Evolutionary conservation across 2,113 vertebrate species (phyloP).

Genomic region (Charina bottae): DNA sequence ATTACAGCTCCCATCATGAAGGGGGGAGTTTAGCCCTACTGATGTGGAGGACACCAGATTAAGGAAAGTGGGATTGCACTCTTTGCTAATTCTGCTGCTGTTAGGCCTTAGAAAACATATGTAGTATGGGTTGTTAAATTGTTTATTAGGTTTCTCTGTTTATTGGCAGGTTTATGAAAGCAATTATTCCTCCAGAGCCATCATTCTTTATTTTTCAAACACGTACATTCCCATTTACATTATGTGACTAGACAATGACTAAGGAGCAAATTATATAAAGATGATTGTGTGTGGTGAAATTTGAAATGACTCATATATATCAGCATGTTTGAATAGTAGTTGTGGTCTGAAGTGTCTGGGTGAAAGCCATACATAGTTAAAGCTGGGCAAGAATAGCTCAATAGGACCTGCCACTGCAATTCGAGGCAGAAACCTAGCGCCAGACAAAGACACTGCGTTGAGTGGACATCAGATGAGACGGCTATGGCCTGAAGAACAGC

Average conservation of each 20-base stretch:
- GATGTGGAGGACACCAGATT: neutral
- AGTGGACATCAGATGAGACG: conserved; percentile 50
- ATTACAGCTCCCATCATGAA: neutral
- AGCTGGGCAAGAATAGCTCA: conserved; percentile 60
- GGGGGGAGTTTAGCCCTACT: neutral
- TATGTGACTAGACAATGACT: conserved; percentile 84
- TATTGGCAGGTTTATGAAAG: conserved; percentile 69
- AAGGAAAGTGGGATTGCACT: conserved; percentile 7
- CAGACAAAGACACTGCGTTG: conserved; percentile 58
- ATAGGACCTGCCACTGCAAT: conserved; percentile 52
- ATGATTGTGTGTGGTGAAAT: conserved; percentile 75
- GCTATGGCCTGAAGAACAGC: conserved; percentile 16
- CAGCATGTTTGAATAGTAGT: conserved; percentile 73
- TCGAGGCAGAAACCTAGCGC: conserved; percentile 54
- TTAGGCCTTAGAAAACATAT: conserved; percentile 62
- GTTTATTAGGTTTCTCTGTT: conserved; percentile 72
- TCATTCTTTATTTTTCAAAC: conserved; percentile 70
- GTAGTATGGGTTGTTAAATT: conserved; percentile 71
- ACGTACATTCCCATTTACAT: conserved; percentile 77
- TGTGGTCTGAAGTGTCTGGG: conserved; percentile 70
- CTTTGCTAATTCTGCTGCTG: conserved; percentile 38
- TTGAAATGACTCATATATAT: conserved; percentile 72
- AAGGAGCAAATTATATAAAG: conserved; percentile 79
- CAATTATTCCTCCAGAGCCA: conserved; percentile 71
- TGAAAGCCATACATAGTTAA: conserved; percentile 46